phyloP scores from a whole-genome alignment of 2,797 vertebrate genomes.

The Pagetopsis macropterus region DNA sequence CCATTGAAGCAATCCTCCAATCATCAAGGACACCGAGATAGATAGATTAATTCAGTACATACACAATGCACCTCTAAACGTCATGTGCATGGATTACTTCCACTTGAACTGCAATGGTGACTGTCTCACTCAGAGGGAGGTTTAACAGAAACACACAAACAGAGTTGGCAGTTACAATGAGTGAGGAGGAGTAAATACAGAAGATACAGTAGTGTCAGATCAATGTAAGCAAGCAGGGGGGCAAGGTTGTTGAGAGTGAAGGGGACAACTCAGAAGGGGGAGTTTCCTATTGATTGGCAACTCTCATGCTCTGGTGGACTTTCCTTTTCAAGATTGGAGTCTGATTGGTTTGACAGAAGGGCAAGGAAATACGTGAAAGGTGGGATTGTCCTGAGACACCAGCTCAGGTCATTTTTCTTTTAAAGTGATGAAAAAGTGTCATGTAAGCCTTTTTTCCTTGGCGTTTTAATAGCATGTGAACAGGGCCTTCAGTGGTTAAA shows the following conservation, averaged over 20 bases:
- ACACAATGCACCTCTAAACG: constrained; percentile 39
- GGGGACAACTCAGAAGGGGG: constrained; percentile 9
- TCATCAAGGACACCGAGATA: constrained; percentile 42
- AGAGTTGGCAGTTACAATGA: not conserved
- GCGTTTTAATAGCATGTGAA: constrained; percentile 19
- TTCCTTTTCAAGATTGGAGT: constrained; percentile 32
- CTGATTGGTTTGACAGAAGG: constrained; percentile 47
- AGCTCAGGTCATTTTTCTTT: constrained; percentile 32
- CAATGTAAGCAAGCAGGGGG: constrained; percentile 19
- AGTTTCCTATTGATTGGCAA: constrained; percentile 47
- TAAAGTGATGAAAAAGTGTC: constrained; percentile 42
- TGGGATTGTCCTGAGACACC: constrained; percentile 24
- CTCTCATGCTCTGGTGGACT: constrained; percentile 37
- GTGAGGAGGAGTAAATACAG: constrained; percentile 30
- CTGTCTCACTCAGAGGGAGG: not conserved
- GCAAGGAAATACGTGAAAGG: constrained; percentile 21
- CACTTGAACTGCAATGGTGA: constrained; percentile 38
- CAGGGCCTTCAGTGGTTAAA: constrained; percentile 24
- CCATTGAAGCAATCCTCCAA: constrained; percentile 11
- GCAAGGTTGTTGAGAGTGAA: constrained; percentile 30
- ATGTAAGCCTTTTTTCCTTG: constrained; percentile 33
- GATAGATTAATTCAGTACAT: constrained; percentile 38
- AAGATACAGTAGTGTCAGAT: constrained; percentile 9
- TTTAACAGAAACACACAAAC: not conserved
- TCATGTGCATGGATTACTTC: constrained; percentile 32